These are phyloP conservation scores for Pyrrhia umbra DNA, from an alignment of 2,888 invertebrate species.

Conservation along the genomic window DNA sequence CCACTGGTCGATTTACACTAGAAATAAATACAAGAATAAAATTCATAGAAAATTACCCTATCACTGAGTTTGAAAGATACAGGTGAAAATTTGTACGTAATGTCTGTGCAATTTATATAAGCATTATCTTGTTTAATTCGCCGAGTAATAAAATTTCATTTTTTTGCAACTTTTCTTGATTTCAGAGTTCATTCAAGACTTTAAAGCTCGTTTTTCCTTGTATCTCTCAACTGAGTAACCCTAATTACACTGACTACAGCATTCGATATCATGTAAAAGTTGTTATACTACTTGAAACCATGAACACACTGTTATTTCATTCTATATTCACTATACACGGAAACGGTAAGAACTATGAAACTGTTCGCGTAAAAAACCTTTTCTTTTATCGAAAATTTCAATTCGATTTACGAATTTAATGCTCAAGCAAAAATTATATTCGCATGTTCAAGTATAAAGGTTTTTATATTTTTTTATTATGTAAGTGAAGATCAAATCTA, in stretches of 20 bases:
- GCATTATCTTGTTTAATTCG: too few relatives aligned
- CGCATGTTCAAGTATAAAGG: too few relatives aligned
- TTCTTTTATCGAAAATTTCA: not conserved
- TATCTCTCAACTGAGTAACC: constrained; percentile 37
- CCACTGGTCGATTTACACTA: constrained; percentile 56
- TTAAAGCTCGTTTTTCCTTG: constrained; percentile 23
- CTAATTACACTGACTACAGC: constrained; percentile 51
- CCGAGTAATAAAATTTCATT: not conserved
- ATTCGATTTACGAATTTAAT: too few relatives aligned
- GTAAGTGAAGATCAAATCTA: too few relatives aligned
- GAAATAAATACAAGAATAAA: constrained; percentile 56
- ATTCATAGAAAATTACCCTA: constrained; percentile 41
- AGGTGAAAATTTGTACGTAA: constrained; percentile 8
- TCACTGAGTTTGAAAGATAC: constrained; percentile 44
- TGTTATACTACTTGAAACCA: constrained; percentile 57
- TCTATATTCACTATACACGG: constrained; percentile 29
- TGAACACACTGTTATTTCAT: constrained; percentile 61
- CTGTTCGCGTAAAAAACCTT: not conserved
- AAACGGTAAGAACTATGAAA: constrained; percentile 6
- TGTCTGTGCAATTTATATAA: not conserved
- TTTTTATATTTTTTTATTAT: too few relatives aligned
- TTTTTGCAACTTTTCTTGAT: not conserved
- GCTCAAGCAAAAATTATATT: too few relatives aligned
- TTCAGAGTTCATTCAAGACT: not conserved
- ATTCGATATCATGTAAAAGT: constrained; percentile 55